Evolutionary conservation across 2,113 vertebrate genomes (phyloP), one percentile per base, ranked within the genome.

Genomic region (Thalassarche chlororhynchos): DNA sequence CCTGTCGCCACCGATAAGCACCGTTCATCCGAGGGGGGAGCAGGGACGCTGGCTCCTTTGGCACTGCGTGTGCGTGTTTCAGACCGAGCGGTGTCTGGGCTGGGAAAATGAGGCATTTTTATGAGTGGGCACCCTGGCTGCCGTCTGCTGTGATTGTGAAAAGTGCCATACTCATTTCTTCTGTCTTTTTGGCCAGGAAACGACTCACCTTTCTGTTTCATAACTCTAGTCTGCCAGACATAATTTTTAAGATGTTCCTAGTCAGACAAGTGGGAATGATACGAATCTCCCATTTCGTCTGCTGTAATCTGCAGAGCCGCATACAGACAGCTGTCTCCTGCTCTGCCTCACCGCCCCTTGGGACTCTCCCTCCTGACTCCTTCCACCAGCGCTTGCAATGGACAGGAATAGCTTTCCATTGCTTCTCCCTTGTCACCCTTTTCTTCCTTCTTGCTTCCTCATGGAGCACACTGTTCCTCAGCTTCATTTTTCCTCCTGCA

Each of bases 21-120:
- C 68, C 0, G 1, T 49, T 55, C 14, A 78, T 57, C 21, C 38
- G 34, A 68, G 47, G 5, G 28, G 12, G 12, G 4, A 89, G 38
- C 25, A 51, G n/a, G 20, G 40, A 40, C 12, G 2, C 24, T 70
- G 51, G 5, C 11, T 74, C 42, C 55, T 55, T 46, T 4, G 1
- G 38, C 32, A 25, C 17, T 6, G 3, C 9, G 0, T 32, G 20
- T 40, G 44, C 12, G 0, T 49, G 25, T 36, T 92, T 86, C 14
- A 9, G n/a, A 23, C 25, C 0, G 0, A 78, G 52, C 0, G 0
- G 4, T 46, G 29, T 19, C 64, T 66, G 68, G 20, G 17, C 38
- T 75, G n/a, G 17, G 25, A 55, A 87, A 68, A 87, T 5, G 55
- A 69, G 85, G 26, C 31, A 47, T 72, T 89, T 77, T 17, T 61